These are phyloP conservation scores for Andinoacara biseriatus DNA, from an alignment of 2,113 vertebrate species.

Conservation along the genomic window DNA sequence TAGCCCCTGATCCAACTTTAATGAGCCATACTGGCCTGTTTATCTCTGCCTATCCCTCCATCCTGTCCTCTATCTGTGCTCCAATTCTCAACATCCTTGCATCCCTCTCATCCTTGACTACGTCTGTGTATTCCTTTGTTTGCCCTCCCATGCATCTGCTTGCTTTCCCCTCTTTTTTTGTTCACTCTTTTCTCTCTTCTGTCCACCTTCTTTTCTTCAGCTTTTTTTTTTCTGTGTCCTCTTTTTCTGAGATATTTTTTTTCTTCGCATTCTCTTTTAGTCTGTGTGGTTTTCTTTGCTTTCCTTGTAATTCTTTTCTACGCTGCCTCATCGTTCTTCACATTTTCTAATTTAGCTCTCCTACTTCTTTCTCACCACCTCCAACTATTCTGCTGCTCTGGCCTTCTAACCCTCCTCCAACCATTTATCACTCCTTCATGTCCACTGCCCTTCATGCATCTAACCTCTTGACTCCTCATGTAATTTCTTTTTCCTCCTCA, in stretches of 20 bases:
- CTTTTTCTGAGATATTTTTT: background rate
- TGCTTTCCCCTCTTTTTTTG: no score
- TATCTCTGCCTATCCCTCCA: background rate
- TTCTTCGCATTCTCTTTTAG: background rate
- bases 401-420: background rate
- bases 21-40: background rate
- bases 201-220: background rate
- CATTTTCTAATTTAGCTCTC: background rate
- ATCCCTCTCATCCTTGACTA: background rate
- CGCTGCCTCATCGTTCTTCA: background rate
- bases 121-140: background rate
- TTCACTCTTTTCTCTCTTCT: background rate
- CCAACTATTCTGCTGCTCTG: constrained; percentile 1
- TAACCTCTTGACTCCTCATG: constrained; percentile 10
- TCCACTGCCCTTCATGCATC: background rate
- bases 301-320: background rate
- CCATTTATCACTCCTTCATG: constrained; percentile 24
- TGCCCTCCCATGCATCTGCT: background rate
- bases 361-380: constrained; percentile 1
- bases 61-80: background rate
- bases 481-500: background rate
- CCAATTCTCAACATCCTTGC: background rate
- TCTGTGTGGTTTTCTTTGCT: background rate
- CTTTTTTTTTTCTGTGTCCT: background rate
- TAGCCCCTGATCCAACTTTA: constrained; percentile 23